Base-by-base conservation (phyloP, 2,113 vertebrate genomes). In the human (Homo sapiens) region DNA sequence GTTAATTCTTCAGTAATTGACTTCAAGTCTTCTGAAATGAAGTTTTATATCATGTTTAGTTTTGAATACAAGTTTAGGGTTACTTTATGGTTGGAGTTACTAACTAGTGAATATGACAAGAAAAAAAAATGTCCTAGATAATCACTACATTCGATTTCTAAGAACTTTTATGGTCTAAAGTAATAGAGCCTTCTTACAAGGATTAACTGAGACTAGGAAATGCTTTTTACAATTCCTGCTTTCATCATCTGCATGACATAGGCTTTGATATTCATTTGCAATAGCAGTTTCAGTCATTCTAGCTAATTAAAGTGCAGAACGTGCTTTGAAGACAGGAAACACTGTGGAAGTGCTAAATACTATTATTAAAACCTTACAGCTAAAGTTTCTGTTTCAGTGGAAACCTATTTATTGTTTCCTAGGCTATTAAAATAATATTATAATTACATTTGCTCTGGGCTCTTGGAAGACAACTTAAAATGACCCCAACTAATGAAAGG, bases 351-450 rank as follows among this genome's bases (percentile, higher is more conserved):
- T 35, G 6, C 83, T 94, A 97, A 86, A 61, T 48, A 61, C 76
- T 95, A 61, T 87, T 70, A 94, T 93, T 88, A 95, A 93, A 95
- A 73, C 82, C 76, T 96, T 76, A 89, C 5, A 94, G 88, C 76
- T 57, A 68, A 70, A 80, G 88, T 92, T 97, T 95, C 97, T 95
- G 72, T 96, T 96, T 97, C 90, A 40, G 45, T 89, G 52, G 87
- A 94, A 92, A 96, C 78, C 83, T 97, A 73, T 94, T 91, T 93
- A 85, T 92, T 93, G 76, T 97, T 91, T 96, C 90, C 85, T 86
- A 80, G 84, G 87, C 86, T 97, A 85, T 96, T 94, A 96, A 96
- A 92, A 90, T 90, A 94, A 92, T 97, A 94, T 52, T 45, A 81
- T 89, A 92, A 83, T 82, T 92, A 76, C 66, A 50, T 97, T 97